Evolutionary conservation across 2,113 vertebrate species (phyloP).

Genomic region (Canis aureus): DNA sequence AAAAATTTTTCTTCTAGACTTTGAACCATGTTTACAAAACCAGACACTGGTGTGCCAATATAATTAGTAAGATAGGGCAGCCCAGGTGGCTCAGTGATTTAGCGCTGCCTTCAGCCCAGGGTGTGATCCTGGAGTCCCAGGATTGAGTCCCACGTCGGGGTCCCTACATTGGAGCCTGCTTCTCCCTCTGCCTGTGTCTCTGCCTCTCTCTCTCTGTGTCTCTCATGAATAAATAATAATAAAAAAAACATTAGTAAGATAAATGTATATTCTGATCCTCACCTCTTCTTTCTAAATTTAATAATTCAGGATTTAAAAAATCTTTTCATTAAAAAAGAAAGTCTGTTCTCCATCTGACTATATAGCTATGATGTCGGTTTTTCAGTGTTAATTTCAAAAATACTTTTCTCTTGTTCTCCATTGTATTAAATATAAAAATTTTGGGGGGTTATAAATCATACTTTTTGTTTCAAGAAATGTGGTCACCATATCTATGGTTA

Average conservation of each 20-base stretch:
- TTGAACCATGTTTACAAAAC: not conserved
- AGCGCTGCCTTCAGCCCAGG: too few species aligned
- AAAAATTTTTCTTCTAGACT: not conserved
- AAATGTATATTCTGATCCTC: not conserved
- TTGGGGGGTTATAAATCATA: not conserved
- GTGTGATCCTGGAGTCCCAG: too few species aligned
- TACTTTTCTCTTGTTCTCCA: not conserved
- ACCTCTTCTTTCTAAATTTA: slow-evolving; percentile 13
- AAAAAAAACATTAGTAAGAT: not conserved
- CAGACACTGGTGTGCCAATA: not conserved
- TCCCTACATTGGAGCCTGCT: too few species aligned
- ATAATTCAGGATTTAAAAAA: not conserved
- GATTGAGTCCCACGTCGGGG: too few species aligned
- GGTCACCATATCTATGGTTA: not conserved
- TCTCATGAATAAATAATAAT: too few species aligned
- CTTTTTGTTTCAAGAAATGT: not conserved
- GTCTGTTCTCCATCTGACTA: not conserved
- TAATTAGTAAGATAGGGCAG: not conserved
- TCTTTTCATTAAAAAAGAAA: not conserved
- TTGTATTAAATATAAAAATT: not conserved
- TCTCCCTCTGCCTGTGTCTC: too few species aligned
- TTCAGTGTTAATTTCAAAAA: slow-evolving; percentile 37
- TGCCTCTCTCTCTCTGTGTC: too few species aligned
- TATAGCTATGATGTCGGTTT: not conserved
- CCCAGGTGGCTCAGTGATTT: too few species aligned